Base-by-base conservation (phyloP, 2,113 vertebrate genomes). In the Morone chrysops region DNA sequence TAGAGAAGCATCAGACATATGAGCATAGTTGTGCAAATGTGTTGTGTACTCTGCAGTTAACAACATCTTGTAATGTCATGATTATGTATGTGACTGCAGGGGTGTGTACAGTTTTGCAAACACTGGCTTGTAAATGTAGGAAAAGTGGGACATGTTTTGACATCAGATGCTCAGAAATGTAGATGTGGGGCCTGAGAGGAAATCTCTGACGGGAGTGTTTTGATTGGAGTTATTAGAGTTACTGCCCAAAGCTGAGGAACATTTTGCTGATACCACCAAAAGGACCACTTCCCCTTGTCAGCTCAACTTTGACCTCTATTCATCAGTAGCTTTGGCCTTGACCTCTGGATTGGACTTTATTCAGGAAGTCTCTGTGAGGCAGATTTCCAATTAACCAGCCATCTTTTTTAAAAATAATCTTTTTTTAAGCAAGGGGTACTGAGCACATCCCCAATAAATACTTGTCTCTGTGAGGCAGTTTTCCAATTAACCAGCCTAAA, bases 1-100 rank as follows among this genome's bases (percentile, higher is more conserved):
- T 20, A 53, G 17, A 9, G 8, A 53, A 9, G 17, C n/a, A 59
- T 36, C 57, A 56, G 16, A 47, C 17, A 45, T 45, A 43, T 54
- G 36, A 8, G 12, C 57, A 60, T 60, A 17, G 2, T 17, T 4
- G 57, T 59, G 20, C 2, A 11, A 10, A 2, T 40, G 17, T 20
- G 18, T 31, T 31, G 3, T 31, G 17, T 8, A 41, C 4, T 13
- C 57, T 60, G 69, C 20, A 53, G 45, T 70, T 61, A 54, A 31
- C 51, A 6, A 60, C 77, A 43, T 79, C 8, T 61, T 16, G 63
- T 61, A 20, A n/a, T n/a, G 16, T 69, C 45, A 75, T 75, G 54
- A 73, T 69, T 70, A 70, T 82, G 65, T 57, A 48, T 13, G 36
- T 66, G n/a, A 13, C 53, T 51, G 8, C 8, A 47, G 45, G 47